phyloP scores from a whole-genome alignment of 2,113 vertebrate species.

The Leucopsar rothschildi region DNA sequence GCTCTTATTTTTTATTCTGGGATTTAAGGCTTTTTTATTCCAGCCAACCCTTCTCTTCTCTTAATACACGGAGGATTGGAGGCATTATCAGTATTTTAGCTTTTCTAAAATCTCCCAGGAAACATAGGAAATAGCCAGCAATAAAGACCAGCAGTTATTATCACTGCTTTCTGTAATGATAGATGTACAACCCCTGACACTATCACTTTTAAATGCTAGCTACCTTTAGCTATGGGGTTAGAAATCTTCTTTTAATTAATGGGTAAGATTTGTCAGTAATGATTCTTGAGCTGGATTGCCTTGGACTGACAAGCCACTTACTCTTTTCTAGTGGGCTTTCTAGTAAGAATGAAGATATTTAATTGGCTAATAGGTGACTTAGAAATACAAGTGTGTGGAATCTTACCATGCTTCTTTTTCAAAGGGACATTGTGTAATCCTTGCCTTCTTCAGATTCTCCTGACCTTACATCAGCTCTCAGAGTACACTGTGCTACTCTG shows the following conservation, averaged over 20 bases:
- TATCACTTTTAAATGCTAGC: neutral
- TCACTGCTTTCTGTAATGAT: neutral
- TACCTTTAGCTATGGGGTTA: neutral
- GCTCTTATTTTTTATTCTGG: neutral
- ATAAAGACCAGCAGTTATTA: neutral
- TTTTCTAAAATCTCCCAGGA: neutral
- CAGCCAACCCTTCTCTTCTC: neutral
- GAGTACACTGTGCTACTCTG: neutral
- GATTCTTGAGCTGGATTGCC: neutral
- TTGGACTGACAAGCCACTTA: neutral
- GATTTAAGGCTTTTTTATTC: neutral
- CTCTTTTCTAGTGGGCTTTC: neutral
- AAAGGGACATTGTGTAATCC: accelerated
- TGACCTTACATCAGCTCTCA: neutral
- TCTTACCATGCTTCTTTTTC: neutral
- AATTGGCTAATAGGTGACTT: neutral
- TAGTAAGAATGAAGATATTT: neutral
- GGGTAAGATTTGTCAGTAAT: neutral
- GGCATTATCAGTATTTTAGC: neutral
- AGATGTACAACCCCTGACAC: neutral
- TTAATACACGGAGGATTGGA: neutral
- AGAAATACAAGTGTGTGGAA: neutral
- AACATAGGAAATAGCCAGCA: neutral
- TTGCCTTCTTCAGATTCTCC: neutral
- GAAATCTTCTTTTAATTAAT: neutral